Evolutionary conservation across 2,888 invertebrate genomes (phyloP), one percentile per base, ranked within the genome.

Genomic region (Anaspis maculata): DNA sequence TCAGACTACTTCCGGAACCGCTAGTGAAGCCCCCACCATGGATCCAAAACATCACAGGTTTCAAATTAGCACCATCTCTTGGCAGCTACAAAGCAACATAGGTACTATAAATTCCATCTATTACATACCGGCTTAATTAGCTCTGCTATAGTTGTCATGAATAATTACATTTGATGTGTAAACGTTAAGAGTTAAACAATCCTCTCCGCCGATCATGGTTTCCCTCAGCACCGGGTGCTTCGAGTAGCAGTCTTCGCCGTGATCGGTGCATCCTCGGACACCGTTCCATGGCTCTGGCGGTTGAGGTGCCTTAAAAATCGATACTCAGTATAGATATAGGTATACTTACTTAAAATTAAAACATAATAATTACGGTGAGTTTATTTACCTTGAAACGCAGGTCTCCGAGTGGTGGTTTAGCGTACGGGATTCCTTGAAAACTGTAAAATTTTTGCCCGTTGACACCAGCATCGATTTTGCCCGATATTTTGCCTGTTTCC

Each of bases 21-120:
- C 44, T 42, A 3, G 50, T 47, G 37, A 62, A 66, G 3, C 54
- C 65, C 7, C 67, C 66, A 7, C 66, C 67, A 37, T 66, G 62
- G 24, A 67, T 61, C 55, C 59, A 67, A 3, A 67, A 56, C 65
- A 67, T 65, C 1, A 66, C 66, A 6, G 65, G 61, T 39, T 55
- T 58, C 3, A 48, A 40, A 16, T 27, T n/a, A 3, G 26, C 12
- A 13, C 27, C 29, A 10, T 15, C 21, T 16, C 15, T 27, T 9
- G 45, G 42, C 27, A 48, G 25, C 45, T 48, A 25, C 27, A 33
- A 31, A 13, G 27, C 10, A 4, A 19, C 9, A 9, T 19, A 6
- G 5, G 5, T 19, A 6, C 19, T 19, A 9, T 9, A 6, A 6
- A 19, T 19, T 6, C 19, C 19, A 6, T 6, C 19, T 6, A 19